A percentile compares a stretch with the other conserved stretches of the same genome.
Conservation (phyloP, 2,888 invertebrate genomes). For the Ligdia adustata region DNA sequence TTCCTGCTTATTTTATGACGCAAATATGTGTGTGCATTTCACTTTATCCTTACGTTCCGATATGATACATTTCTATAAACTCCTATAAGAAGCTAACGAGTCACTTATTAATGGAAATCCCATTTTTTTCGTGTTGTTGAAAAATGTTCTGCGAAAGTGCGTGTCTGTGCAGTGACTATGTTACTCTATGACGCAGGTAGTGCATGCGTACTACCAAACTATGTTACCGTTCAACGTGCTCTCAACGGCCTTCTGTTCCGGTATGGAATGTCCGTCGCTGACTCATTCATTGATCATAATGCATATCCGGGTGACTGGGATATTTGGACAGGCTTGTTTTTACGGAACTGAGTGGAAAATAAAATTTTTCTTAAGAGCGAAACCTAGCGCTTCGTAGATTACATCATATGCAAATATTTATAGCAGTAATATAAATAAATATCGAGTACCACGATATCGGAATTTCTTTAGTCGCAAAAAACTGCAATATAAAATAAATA, state of each 20-base stretch:
- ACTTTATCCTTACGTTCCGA: not conserved
- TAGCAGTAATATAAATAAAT: too few relatives aligned
- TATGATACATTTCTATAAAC: not conserved
- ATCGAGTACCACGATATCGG: too few relatives aligned
- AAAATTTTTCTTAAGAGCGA: too few relatives aligned
- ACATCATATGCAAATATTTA: too few relatives aligned
- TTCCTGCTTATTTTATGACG: not conserved
- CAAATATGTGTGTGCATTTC: not conserved
- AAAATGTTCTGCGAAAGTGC: not conserved
- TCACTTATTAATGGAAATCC: too few relatives aligned
- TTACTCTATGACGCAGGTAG: constrained; percentile 17
- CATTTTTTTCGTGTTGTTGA: too few relatives aligned
- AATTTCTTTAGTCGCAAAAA: too few relatives aligned
- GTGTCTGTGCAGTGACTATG: not conserved
- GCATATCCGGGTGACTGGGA: not conserved
- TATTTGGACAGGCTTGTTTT: not conserved
- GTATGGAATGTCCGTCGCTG: constrained; percentile 2
- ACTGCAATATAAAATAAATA: too few relatives aligned
- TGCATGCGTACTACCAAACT: constrained; percentile 10
- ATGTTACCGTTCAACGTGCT: constrained; percentile 14
- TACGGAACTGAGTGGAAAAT: too few relatives aligned
- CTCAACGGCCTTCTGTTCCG: constrained; percentile 14
- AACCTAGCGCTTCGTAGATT: too few relatives aligned
- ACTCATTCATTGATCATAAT: constrained; percentile 12
- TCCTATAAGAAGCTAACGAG: too few relatives aligned